A percentile compares a stretch with the other conserved stretches of the same genome.
These are phyloP conservation scores for Drosophila nigricruria DNA, from an alignment of 2,888 invertebrate genomes.

Conservation along the genomic window DNA sequence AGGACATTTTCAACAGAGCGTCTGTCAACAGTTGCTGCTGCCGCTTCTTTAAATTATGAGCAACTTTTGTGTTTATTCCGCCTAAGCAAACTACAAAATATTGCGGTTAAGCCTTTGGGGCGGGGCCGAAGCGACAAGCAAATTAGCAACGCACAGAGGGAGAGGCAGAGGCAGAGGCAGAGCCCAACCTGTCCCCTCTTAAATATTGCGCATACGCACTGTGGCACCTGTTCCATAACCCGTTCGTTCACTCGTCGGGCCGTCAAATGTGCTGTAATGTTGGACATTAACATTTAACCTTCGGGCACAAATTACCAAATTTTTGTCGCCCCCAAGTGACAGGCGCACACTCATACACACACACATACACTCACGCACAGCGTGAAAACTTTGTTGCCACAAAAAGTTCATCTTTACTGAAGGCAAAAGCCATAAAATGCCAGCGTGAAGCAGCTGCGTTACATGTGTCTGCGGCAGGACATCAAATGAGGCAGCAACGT, in stretches of 20 bases:
- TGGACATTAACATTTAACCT: slow-evolving; percentile 80
- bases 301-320: slow-evolving; percentile 78
- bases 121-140: slow-evolving; percentile 25
- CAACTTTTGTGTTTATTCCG: slow-evolving; percentile 24
- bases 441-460: slow-evolving; percentile 41
- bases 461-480: slow-evolving; percentile 30
- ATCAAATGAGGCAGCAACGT: slow-evolving; percentile 16
- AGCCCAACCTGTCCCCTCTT: background rate
- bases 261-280: slow-evolving; percentile 76
- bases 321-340: slow-evolving; percentile 69
- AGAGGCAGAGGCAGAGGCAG: too few species aligned
- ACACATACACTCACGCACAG: slow-evolving; percentile 15
- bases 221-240: slow-evolving; percentile 66
- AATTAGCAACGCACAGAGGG: slow-evolving; percentile 56
- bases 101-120: slow-evolving; percentile 18
- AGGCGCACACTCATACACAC: slow-evolving; percentile 26
- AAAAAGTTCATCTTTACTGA: slow-evolving; percentile 58
- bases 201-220: slow-evolving; percentile 68
- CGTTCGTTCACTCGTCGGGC: slow-evolving; percentile 44
- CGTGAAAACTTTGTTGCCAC: slow-evolving; percentile 55
- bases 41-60: slow-evolving; percentile 62
- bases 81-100: slow-evolving; percentile 40
- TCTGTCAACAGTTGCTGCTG: slow-evolving; percentile 49
- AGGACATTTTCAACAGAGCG: slow-evolving; percentile 27
- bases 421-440: slow-evolving; percentile 43